Percentiles rank a stretch among this genome's conserved stretches.
Conservation (phyloP, 2,888 invertebrate species). For the Craniophora ligustri region DNA sequence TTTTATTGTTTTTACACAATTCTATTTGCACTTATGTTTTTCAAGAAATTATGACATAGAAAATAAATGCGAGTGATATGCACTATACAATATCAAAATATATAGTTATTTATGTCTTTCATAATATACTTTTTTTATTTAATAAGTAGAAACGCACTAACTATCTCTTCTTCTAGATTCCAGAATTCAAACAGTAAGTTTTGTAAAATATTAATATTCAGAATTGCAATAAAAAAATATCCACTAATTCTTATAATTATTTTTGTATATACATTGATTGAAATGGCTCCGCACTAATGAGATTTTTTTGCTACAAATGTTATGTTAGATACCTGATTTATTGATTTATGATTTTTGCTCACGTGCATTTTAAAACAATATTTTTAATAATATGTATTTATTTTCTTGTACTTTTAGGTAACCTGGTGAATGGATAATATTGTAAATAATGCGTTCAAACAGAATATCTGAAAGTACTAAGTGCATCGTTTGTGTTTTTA, state of each 20-base stretch:
- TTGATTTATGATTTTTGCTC: slow-evolving; percentile 7
- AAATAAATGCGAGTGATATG: no score
- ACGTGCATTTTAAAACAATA: not conserved
- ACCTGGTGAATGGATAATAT: slow-evolving; percentile 1
- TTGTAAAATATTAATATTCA: slow-evolving; percentile 19
- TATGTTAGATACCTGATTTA: slow-evolving; percentile 14
- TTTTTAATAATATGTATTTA: slow-evolving; percentile 6
- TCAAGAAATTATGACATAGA: no score
- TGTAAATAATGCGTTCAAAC: slow-evolving; percentile 28
- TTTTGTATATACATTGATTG: slow-evolving; percentile 40
- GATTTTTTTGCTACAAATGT: slow-evolving; percentile 39
- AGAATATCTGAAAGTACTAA: slow-evolving; percentile 7
- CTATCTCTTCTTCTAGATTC: slow-evolving; percentile 49
- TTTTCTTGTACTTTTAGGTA: slow-evolving; percentile 16
- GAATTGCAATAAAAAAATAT: slow-evolving; percentile 53
- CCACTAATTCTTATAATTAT: slow-evolving; percentile 47
- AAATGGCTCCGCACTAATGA: slow-evolving; percentile 44
- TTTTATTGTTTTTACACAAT: no score
- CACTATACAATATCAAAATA: no score
- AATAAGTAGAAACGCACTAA: slow-evolving; percentile 24
- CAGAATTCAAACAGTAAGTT: slow-evolving; percentile 51
- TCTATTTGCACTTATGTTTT: no score
- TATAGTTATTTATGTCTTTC: no score
- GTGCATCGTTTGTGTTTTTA: slow-evolving; percentile 20
- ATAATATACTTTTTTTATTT: not conserved